Percentiles rank a stretch among this genome's conserved stretches.
phyloP scores from a whole-genome alignment of 1,140 invertebrate genomes.

The Drosophila willistoni region DNA sequence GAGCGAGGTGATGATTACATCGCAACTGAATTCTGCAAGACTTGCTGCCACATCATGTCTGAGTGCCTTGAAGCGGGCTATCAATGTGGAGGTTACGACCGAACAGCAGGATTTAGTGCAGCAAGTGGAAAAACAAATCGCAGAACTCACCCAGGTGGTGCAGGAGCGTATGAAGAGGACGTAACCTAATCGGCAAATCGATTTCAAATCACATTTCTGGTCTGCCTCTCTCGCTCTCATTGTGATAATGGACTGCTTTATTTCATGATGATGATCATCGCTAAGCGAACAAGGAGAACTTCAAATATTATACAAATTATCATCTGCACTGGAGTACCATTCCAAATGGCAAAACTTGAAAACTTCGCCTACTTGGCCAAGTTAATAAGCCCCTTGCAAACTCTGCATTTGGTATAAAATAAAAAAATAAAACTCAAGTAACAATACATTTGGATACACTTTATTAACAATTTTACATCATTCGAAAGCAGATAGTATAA shows the following conservation, averaged over 20 bases:
- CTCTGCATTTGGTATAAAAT: no score
- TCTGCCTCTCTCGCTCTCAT: neutral
- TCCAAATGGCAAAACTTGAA: no score
- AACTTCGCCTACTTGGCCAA: no score
- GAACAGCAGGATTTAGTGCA: constrained; percentile 55
- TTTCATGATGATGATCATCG: neutral
- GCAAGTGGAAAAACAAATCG: constrained; percentile 44
- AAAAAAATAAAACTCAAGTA: no score
- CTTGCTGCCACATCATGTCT: constrained; percentile 84
- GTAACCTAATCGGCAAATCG: neutral
- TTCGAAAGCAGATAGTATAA: no score
- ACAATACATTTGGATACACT: no score
- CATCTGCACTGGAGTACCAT: no score
- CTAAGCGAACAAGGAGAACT: neutral
- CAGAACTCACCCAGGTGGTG: constrained; percentile 51
- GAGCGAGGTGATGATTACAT: constrained; percentile 79
- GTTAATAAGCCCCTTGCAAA: no score
- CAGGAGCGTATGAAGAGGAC: constrained; percentile 51
- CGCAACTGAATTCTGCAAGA: constrained; percentile 86
- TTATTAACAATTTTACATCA: no score
- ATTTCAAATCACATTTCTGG: neutral
- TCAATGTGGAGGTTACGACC: constrained; percentile 48
- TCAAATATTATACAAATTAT: no score
- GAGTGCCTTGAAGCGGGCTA: constrained; percentile 55
- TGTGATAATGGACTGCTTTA: neutral